Evolutionary conservation across 2,888 invertebrate genomes (phyloP), one percentile per base, ranked within the genome.

Genomic region (Agrochola circellaris): DNA sequence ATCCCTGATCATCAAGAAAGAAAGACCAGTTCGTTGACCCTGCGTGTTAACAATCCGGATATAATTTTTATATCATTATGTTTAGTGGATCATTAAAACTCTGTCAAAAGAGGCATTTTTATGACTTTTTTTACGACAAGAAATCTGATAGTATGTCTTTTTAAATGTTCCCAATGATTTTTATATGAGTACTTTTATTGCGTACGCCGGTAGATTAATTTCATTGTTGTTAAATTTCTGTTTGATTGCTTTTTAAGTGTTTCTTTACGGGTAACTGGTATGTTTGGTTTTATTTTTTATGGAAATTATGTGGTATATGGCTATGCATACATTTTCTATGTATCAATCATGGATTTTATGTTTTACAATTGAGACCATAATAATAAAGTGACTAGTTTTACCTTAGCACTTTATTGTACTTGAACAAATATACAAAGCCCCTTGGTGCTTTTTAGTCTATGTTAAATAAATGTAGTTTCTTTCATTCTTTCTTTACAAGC

Each of bases 81-180:
- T 89, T 94, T 93, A 93, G 93, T 92, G 89, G 89, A 87, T 90
- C 93, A 92, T 95, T 94, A 95, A 94, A 94, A 93, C 90, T 93
- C 92, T 92, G 93, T 94, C 93, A 95, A 94, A 94, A 93, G 86
- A 85, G 86, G 80, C 85, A 85, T 85, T 85, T 89, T 89, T 89
- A 88, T 87, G 71, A 73, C 62, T 88, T 77, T 82, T 93, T 96
- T 96, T 95, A 96, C 94, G 95, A 95, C 86, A 90, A 89, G 95
- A 94, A 95, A 95, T 96, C 93, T 92, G 94, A 95, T 95, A 94
- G 93, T 94, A 92, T 90, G 92, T 95, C 93, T 93, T 92, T 90
- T 93, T 94, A 93, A 94, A 92, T 92, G 90, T 90, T 84, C 75
- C 87, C 90, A 92, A 91, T 93, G 93, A 93, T 93, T 93, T 89